These are phyloP conservation scores for Sepioteuthis lessoniana DNA, from an alignment of 2,888 invertebrate genomes.

Conservation along the genomic window DNA sequence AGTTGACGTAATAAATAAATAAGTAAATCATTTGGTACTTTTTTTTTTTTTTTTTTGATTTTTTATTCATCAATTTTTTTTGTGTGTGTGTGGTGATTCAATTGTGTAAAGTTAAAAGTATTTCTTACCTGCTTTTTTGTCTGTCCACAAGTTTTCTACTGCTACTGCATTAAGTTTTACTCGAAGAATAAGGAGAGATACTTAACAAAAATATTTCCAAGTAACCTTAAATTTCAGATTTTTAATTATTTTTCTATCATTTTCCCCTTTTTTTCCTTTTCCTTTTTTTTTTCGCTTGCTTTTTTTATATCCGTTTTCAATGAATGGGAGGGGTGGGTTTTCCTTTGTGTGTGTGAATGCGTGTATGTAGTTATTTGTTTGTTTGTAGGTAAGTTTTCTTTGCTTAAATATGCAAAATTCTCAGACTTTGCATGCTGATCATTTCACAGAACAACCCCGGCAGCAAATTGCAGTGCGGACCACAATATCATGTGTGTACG, in stretches of 20 bases:
- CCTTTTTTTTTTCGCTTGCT: background rate
- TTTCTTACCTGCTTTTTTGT: background rate
- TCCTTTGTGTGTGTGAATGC: background rate
- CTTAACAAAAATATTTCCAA: background rate
- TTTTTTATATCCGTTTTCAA: background rate
- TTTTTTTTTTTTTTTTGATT: too few relatives aligned
- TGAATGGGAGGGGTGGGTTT: background rate
- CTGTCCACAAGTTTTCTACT: background rate
- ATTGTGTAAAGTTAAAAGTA: background rate
- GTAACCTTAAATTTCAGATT: background rate
- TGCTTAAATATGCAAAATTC: background rate
- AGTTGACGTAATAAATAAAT: too few relatives aligned
- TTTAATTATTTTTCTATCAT: background rate
- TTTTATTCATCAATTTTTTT: too few relatives aligned
- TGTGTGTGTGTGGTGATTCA: background rate
- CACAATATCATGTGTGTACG: background rate
- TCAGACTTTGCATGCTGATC: conserved; percentile 15
- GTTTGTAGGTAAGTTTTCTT: background rate
- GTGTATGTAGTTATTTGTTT: background rate
- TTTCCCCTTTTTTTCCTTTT: background rate
- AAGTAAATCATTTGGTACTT: too few relatives aligned
- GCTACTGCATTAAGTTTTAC: background rate
- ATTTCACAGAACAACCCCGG: background rate
- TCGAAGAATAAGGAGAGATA: conserved; percentile 17
- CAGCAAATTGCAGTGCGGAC: background rate